These are phyloP conservation scores for Protula sp. DNA, from an alignment of 2,888 invertebrate genomes.

Conservation along the genomic window DNA sequence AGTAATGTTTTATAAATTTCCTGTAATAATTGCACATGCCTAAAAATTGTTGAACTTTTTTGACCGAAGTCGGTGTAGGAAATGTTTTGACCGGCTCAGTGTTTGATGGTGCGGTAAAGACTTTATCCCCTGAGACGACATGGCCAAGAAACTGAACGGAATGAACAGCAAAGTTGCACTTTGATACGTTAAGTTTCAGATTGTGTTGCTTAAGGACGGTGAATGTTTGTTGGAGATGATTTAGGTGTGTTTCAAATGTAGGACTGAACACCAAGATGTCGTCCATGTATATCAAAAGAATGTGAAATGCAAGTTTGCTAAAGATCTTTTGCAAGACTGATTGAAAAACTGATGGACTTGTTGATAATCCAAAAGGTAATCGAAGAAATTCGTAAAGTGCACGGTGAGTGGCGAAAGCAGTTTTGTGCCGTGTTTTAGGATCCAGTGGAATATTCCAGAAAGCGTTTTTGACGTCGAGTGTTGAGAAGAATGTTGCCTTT, in stretches of 20 bases:
- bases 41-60: not conserved
- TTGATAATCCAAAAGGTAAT: too few relatives aligned
- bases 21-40: not conserved
- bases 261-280: not conserved
- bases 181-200: not conserved
- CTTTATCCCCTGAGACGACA: not conserved
- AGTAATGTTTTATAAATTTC: not conserved
- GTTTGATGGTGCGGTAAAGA: not conserved
- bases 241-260: not conserved
- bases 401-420: too few relatives aligned
- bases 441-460: too few relatives aligned
- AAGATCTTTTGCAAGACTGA: too few relatives aligned
- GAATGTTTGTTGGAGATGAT: not conserved
- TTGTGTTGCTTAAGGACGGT: not conserved
- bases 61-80: not conserved
- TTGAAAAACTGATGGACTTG: too few relatives aligned
- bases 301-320: too few relatives aligned
- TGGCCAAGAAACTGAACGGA: not conserved
- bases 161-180: not conserved
- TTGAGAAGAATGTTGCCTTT: too few relatives aligned
- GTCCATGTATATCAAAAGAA: too few relatives aligned
- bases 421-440: too few relatives aligned
- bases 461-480: too few relatives aligned
- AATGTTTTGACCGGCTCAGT: not conserved
- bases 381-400: too few relatives aligned